Evolutionary conservation across 2,888 invertebrate genomes (phyloP), one percentile per base, ranked within the genome.

Genomic region (Pollenia labialis): DNA sequence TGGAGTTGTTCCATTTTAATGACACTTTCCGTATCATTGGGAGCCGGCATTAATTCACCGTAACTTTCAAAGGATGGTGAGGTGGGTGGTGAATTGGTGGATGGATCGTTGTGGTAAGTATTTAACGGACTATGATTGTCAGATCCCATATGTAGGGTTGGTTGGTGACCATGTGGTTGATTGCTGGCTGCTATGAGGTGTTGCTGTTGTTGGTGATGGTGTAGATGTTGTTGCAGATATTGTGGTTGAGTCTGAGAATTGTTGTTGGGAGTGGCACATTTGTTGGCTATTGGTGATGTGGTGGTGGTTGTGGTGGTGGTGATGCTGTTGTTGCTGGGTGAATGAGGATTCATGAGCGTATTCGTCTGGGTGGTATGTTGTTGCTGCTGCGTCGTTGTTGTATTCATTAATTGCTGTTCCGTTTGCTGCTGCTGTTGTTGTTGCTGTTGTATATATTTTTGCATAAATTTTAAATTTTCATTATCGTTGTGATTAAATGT

Each of bases 381-480:
- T n/a, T 87, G 83, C 32, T 87, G 88, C 23, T 87, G 87, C 42
- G 82, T 12, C 83, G 88, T 14, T 80, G 50, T 54, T 18, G 54
- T 71, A 74, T 62, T 80, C 74, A 82, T 71, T 40, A 83, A 50
- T 66, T 87, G 72, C 12, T 81, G 79, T 48, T 83, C 83, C 52
- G 54, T 52, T 44, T 84, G 90, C 40, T 90, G 91, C 18, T 92
- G 92, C 81, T 91, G 90, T 89, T 93, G 92, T 81, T 90, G 91
- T 32, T 92, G 92, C 82, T 91, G 90, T 89, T 93, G 92, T 81
- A 92, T 91, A 89, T 90, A 92, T 90, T 92, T 92, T 89, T 91
- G 90, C 89, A 92, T 90, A 90, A 92, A 90, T 89, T 91, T 91
- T 81, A 91, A 89, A 86, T 90, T 90, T 85, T 90, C 90, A 75